phyloP scores from a whole-genome alignment of 1,140 invertebrate species.

The Diorhabda sublineata region DNA sequence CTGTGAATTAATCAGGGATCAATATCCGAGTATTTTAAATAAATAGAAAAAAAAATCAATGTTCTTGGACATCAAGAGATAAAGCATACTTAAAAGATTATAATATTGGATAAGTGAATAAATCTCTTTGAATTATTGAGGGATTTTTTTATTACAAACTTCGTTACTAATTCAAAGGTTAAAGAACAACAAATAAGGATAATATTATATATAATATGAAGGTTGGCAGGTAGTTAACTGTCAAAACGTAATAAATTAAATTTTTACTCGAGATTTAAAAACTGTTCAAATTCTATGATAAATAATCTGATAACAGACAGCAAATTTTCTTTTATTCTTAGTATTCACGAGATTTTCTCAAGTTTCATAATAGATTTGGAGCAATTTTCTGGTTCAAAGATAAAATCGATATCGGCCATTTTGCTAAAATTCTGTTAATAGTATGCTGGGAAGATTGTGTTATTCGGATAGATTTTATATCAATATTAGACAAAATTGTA shows the following conservation, averaged over 20 bases:
- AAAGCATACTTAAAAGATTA: too few species aligned
- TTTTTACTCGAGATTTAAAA: not conserved
- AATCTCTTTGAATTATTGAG: too few species aligned
- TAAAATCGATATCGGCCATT: slow-evolving; percentile 43
- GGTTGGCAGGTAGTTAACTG: slow-evolving; percentile 1
- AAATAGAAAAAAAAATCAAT: too few species aligned
- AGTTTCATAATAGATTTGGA: not conserved
- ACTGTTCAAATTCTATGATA: too few species aligned
- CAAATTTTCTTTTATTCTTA: not conserved
- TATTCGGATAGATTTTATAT: too few species aligned
- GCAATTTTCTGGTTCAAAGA: slow-evolving; percentile 25
- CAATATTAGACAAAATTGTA: not conserved
- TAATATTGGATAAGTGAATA: too few species aligned
- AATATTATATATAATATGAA: not conserved
- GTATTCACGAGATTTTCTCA: not conserved
- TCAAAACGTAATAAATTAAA: not conserved
- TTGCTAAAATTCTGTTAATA: slow-evolving; percentile 26
- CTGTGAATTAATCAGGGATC: too few species aligned
- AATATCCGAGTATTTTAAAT: too few species aligned
- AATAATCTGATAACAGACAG: too few species aligned
- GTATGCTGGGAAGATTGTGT: not conserved
- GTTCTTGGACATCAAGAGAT: too few species aligned
- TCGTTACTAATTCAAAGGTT: not conserved
- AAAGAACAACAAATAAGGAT: slow-evolving; percentile 3
- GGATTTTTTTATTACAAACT: not conserved